Base-by-base conservation (phyloP, 2,113 vertebrate genomes). In the Phalacrocorax carbo region DNA sequence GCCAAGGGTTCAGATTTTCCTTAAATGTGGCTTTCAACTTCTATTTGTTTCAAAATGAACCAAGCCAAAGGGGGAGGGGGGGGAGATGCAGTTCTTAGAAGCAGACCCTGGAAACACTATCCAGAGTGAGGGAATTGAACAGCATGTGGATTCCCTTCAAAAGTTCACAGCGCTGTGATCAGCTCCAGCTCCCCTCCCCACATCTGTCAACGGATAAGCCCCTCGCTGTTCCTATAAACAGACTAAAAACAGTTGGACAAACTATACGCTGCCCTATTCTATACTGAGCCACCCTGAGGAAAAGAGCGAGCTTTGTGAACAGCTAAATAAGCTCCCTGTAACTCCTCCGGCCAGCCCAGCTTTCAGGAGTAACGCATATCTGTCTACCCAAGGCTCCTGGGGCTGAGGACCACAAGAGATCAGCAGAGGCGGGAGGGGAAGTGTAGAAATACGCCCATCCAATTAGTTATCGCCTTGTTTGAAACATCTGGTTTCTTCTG, bases 1-100 rank as follows among this genome's bases (percentile, higher is more conserved):
- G 6, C 30, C 51, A 60, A 30, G 30, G 23, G 26, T 76, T 91
- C 66, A 75, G 44, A 69, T 36, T 94, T 69, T 69, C 58, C 34
- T 92, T 44, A 80, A 88, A 83, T 17, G 82, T 86, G 75, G 70
- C 54, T 92, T 93, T 93, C 88, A 88, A 55, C 34, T 65, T 44
- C 40, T 46, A 49, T 88, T 82, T 76, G 34, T 25, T 88, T 73
- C 57, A 30, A 76, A 86, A 52, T 15, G 38, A 92, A 86, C 32
- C n/a, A 55, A 75, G 6, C 22, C 61, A 25, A 66, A 11, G 3
- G 1, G 4, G 11, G 2, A 11, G 66, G 9, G 2, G 2, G 13
- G 66, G 23, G 5, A 25, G 14, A 55, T 9, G 26, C 30, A 65
- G 12, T 64, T 84, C 55, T 22, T 36, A 71, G 73, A 68, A 84